A percentile compares a stretch with the other conserved stretches of the same genome.
Evolutionary conservation across 2,797 vertebrate genomes (phyloP).

Genomic region (Esox masquinongy): DNA sequence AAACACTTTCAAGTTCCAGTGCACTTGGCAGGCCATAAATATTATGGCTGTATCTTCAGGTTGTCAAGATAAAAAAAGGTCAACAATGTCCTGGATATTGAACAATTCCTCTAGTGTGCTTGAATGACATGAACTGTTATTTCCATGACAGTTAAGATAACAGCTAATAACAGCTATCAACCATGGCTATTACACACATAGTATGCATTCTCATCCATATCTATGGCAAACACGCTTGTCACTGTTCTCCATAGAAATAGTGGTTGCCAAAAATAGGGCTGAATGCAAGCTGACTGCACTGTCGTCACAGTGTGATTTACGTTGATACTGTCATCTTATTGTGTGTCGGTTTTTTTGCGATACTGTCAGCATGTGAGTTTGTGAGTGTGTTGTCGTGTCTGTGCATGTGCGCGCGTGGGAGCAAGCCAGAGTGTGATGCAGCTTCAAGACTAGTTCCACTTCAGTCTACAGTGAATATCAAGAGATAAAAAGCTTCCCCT

Average conservation of each 20-base stretch:
- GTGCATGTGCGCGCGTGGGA: slow-evolving; percentile 11
- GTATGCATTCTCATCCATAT: slow-evolving; percentile 49
- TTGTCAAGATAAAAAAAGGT: not conserved
- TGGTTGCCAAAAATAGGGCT: slow-evolving; percentile 45
- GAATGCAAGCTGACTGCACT: slow-evolving; percentile 26
- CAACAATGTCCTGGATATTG: slow-evolving; percentile 12
- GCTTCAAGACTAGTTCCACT: slow-evolving; percentile 24
- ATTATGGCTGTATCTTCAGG: not conserved
- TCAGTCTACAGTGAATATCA: slow-evolving; percentile 40
- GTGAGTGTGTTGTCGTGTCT: slow-evolving; percentile 3
- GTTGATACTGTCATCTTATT: slow-evolving; percentile 47
- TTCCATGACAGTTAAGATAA: slow-evolving; percentile 25
- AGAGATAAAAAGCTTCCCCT: slow-evolving; percentile 14
- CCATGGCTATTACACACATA: slow-evolving; percentile 32
- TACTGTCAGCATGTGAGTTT: slow-evolving; percentile 24
- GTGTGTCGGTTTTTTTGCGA: slow-evolving; percentile 23
- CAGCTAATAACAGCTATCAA: slow-evolving; percentile 34
- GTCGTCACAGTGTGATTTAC: slow-evolving; percentile 45
- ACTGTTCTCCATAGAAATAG: slow-evolving; percentile 47
- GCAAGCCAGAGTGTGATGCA: not conserved
- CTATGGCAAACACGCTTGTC: slow-evolving; percentile 46
- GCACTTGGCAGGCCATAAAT: not conserved
- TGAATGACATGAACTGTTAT: slow-evolving; percentile 26
- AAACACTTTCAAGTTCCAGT: not conserved
- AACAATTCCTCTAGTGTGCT: slow-evolving; percentile 20